A percentile compares a stretch with the other conserved stretches of the same genome.
Evolutionary conservation across 2,797 vertebrate genomes (phyloP).

Genomic region (Steatocranus sp.): DNA sequence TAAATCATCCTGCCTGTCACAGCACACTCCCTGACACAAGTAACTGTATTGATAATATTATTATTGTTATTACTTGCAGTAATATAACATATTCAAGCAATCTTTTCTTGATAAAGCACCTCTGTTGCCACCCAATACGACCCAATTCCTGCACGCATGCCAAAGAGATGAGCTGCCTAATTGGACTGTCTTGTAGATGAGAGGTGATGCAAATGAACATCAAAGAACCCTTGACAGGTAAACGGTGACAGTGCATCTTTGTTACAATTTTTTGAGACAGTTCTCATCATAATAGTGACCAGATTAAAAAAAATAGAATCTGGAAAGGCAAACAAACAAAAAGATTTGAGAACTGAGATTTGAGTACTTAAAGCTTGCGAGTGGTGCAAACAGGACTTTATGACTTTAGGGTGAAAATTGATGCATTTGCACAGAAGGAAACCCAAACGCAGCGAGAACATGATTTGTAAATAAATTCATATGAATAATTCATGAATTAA

Average conservation of each 20-base stretch:
- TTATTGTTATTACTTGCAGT: too few relatives aligned
- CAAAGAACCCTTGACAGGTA: background rate
- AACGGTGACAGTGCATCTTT: background rate
- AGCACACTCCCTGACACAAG: too few relatives aligned
- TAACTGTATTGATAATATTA: too few relatives aligned
- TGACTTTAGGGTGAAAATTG: background rate
- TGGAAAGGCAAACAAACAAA: background rate
- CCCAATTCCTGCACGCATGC: background rate
- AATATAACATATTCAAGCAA: too few relatives aligned
- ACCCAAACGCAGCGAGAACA: background rate
- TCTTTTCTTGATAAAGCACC: background rate
- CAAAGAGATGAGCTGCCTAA: background rate
- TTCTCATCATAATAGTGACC: background rate
- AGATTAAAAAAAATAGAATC: background rate
- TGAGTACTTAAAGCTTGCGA: background rate
- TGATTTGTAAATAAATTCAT: background rate
- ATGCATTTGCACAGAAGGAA: background rate
- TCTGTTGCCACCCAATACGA: background rate
- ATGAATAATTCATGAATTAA: background rate
- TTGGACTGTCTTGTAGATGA: background rate
- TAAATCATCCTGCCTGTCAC: too few relatives aligned
- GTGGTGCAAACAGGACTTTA: background rate
- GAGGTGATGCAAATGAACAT: background rate
- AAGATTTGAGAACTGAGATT: background rate
- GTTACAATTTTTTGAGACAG: background rate